A percentile compares a stretch with the other conserved stretches of the same genome.
These are phyloP conservation scores for Galeopsomyia nigrocyanea DNA, from an alignment of 2,888 invertebrate genomes.

Conservation along the genomic window DNA sequence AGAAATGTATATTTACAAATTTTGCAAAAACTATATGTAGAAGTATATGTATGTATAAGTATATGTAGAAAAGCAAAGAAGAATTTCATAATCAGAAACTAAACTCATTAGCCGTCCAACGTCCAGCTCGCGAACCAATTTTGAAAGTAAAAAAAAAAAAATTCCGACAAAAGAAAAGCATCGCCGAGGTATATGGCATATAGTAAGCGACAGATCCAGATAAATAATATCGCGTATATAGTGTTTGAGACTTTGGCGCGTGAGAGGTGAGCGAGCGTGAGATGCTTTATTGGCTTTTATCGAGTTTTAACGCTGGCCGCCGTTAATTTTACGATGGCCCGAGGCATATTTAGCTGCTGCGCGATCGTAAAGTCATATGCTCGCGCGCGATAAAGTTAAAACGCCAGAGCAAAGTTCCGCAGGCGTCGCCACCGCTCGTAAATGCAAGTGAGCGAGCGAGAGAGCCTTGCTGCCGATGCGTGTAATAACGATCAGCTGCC, in stretches of 20 bases:
- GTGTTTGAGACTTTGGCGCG: too few species aligned
- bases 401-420: constrained; percentile 61
- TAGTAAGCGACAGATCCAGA: constrained; percentile 43
- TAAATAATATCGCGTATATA: constrained; percentile 51
- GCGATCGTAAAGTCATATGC: constrained; percentile 46
- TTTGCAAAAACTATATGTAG: too few species aligned
- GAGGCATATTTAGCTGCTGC: constrained; percentile 45
- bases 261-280: constrained; percentile 37
- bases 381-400: constrained; percentile 63
- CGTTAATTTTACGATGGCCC: constrained; percentile 65
- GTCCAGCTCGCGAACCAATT: too few species aligned
- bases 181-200: too few species aligned
- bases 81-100: too few species aligned
- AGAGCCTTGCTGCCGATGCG: constrained; percentile 13
- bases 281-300: constrained; percentile 61
- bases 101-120: too few species aligned
- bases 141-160: too few species aligned
- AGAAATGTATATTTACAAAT: background rate
- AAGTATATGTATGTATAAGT: too few species aligned
- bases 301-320: constrained; percentile 63
- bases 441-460: constrained; percentile 52
- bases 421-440: constrained; percentile 53
- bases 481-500: constrained; percentile 39
- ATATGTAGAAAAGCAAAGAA: too few species aligned
- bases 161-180: background rate